Conservation (phyloP, 2,888 invertebrate species). For the Stegophylla sp. region DNA sequence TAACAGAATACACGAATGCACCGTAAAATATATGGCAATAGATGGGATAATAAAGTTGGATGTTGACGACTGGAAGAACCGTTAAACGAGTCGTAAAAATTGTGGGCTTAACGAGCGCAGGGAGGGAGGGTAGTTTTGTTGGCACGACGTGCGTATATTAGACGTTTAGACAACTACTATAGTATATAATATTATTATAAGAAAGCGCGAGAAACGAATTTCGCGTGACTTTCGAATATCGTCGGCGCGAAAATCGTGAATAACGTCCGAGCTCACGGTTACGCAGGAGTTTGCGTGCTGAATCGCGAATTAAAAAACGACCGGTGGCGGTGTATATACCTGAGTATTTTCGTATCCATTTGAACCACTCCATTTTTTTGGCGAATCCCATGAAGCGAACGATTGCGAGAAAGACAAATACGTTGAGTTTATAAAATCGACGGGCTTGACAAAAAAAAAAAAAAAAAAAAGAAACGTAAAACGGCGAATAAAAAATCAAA, state of each 20-base stretch:
- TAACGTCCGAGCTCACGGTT: not conserved
- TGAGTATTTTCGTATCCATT: slow-evolving; percentile 55
- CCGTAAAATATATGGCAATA: too few relatives aligned
- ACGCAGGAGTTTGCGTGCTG: too few relatives aligned
- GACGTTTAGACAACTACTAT: not conserved
- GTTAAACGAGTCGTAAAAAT: slow-evolving; percentile 42
- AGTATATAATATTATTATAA: not conserved
- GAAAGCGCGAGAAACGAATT: not conserved
- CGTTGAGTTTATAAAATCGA: not conserved
- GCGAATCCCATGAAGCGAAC: slow-evolving; percentile 25
- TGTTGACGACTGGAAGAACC: not conserved
- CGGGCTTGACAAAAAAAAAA: not conserved
- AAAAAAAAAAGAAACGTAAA: not conserved
- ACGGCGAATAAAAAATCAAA: not conserved
- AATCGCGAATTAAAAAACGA: not conserved
- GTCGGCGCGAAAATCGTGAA: not conserved
- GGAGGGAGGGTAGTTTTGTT: not conserved
- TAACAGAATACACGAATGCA: too few relatives aligned
- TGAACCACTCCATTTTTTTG: slow-evolving; percentile 52
- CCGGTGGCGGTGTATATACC: slow-evolving; percentile 16
- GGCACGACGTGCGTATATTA: too few relatives aligned
- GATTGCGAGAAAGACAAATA: too few relatives aligned
- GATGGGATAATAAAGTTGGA: slow-evolving; percentile 29
- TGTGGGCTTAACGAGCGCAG: not conserved
- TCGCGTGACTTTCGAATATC: not conserved